Evolutionary conservation across 2,888 invertebrate species (phyloP), one percentile per base, ranked within the genome.

Genomic region (Endomychus coccineus): DNA sequence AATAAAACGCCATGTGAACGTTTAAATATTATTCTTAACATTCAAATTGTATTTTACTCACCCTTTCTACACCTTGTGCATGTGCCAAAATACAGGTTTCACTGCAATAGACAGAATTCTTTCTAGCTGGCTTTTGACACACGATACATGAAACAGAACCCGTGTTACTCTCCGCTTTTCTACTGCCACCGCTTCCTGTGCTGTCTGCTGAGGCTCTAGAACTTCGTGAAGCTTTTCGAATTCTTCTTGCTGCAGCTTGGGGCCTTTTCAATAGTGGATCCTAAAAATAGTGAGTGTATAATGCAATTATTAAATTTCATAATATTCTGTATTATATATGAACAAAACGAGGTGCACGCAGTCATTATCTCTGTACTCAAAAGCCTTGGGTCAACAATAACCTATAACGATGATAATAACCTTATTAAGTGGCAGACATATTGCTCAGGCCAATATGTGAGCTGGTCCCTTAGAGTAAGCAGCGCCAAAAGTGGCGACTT

Each of bases 61-160:
- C 62, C 43, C 65, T 58, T 51, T 68, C 62, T 1, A 80, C 77
- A 48, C 82, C 83, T 54, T 84, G 80, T 2, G 88, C 87, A 67
- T 91, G 89, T 51, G 80, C 80, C 39, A 83, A 71, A 51, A 92
- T 87, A 60, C 94, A 95, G 17, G 77, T 75, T 54, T 90, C 85
- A 52, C 89, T 86, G 63, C 94, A 95, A 64, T 89, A 94, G 50
- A 90, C 84, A 34, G 86, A 85, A 55, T 80, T 83, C n/a, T 73
- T 71, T n/a, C 85, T 73, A 0, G 85, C 79, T 11, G 77, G 68
- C 52, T 80, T 67, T 55, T 83, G 83, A 59, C 89, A 89, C 9
- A 85, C 83, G 30, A 87, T 81, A 56, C 89, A 89, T 44, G 60
- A 58, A 7, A 57, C 51, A 11, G 48, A 42, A 32, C 34, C 36